A percentile compares a stretch with the other conserved stretches of the same genome.
Conservation (phyloP, 2,888 invertebrate species). For the Oligia strigilis region DNA sequence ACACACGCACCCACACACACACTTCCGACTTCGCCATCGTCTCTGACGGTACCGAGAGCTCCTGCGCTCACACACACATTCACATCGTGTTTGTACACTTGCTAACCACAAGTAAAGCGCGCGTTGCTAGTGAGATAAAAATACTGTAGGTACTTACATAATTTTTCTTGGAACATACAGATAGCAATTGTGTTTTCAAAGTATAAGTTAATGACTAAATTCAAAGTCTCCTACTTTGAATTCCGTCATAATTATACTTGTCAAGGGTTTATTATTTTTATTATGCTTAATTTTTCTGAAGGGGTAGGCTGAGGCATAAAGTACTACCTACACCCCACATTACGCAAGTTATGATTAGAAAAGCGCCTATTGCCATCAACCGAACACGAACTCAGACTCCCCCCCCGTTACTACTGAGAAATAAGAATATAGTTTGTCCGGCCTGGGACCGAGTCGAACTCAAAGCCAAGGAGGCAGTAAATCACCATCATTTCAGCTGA, state of each 20-base stretch:
- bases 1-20: neutral
- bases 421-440: neutral
- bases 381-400: neutral
- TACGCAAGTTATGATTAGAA: neutral
- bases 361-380: neutral
- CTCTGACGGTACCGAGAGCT: too few relatives aligned
- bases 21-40: too few relatives aligned
- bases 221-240: too few relatives aligned
- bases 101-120: neutral
- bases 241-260: neutral
- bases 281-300: neutral
- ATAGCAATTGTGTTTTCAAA: conserved; percentile 4
- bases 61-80: too few relatives aligned
- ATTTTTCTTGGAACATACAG: conserved; percentile 5
- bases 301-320: neutral
- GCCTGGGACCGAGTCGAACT: too few relatives aligned
- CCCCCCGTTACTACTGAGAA: neutral
- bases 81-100: neutral
- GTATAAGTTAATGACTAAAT: neutral
- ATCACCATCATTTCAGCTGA: neutral
- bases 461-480: neutral
- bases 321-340: neutral
- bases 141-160: neutral
- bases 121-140: neutral
- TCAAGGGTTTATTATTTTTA: neutral